Evolutionary conservation across 2,797 vertebrate species (phyloP), one percentile per base, ranked within the genome.

Genomic region (Botia kubotai): DNA sequence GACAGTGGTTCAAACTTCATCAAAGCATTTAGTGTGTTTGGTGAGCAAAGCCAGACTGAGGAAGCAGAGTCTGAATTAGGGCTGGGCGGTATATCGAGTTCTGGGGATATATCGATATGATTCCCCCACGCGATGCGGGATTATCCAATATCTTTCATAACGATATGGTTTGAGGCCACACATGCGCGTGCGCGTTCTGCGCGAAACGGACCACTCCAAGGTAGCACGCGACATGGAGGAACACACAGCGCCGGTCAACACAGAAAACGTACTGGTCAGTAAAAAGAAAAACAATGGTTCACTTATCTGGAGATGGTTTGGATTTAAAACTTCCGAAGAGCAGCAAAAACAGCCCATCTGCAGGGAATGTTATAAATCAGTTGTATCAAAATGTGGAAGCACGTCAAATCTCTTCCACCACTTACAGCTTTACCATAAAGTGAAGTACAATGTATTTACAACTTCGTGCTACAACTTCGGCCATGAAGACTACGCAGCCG

Each of bases 1-100:
- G 83, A 85, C 52, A 77, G 76, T 43, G 36, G 79, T 14, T 86
- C 75, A 50, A 87, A 84, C 75, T 83, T 87, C 16, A 65, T 86
- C 0, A 83, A 85, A 67, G 68, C 82, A 46, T 87, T 83, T 60
- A 68, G 13, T 69, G 72, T 82, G 14, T 84, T 85, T 83, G 72
- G 85, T 75, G 72, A 86, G 53, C 77, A 87, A 39, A 75, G 60
- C 58, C 63, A 83, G 65, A 1, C 50, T 12, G 68, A 82, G 63
- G 65, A 82, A 14, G 60, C 29, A 52, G 76, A 83, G 12, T 67
- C 48, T 0, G 63, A 75, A 11, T 69, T 52, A 52, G 50, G 50
- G 50, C 50, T 52, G 50, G 50, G 50, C 14, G 50, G 50, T 52
- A 52, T 52, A 52, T 16, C 11, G 48, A 50, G 48, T 50, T 50